Evolutionary conservation across 2,113 vertebrate genomes (phyloP).

Genomic region (Tetraodon nigroviridis): DNA sequence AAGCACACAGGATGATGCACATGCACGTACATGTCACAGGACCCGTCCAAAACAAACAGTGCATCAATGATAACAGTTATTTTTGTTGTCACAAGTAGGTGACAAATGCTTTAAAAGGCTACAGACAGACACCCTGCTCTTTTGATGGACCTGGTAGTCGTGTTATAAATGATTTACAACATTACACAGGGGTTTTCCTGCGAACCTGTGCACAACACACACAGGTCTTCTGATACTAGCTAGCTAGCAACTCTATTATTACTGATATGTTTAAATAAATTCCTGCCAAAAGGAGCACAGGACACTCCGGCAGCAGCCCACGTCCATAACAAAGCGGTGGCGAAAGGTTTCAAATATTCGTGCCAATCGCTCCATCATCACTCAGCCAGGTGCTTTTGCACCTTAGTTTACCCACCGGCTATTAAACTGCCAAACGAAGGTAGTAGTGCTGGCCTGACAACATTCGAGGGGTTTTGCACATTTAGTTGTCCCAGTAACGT

Average conservation of each 20-base stretch:
- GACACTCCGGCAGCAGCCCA: background rate
- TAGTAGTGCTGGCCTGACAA: background rate
- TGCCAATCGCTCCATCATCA: background rate
- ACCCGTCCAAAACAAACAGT: conserved; percentile 33
- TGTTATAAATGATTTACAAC: conserved; percentile 6
- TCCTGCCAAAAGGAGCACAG: background rate
- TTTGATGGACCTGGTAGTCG: background rate
- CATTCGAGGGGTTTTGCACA: conserved; percentile 7
- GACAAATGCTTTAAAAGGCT: conserved; percentile 30
- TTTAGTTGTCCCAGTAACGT: conserved; percentile 34
- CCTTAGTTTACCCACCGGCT: background rate
- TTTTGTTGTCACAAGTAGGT: conserved; percentile 37
- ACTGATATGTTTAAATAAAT: no score
- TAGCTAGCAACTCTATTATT: no score
- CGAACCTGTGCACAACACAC: background rate
- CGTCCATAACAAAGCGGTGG: background rate
- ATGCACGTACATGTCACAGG: conserved; percentile 29
- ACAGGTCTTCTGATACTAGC: no score
- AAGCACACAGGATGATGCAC: conserved; percentile 40
- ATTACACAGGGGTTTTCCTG: conserved; percentile 15
- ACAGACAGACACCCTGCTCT: conserved; percentile 3
- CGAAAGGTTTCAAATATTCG: background rate
- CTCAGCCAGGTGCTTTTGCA: background rate
- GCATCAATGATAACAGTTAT: conserved; percentile 42
- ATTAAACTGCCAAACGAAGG: background rate